Evolutionary conservation across 2,797 vertebrate genomes (phyloP), one percentile per base, ranked within the genome.

Genomic region (Percopsis omiscomaycus): DNA sequence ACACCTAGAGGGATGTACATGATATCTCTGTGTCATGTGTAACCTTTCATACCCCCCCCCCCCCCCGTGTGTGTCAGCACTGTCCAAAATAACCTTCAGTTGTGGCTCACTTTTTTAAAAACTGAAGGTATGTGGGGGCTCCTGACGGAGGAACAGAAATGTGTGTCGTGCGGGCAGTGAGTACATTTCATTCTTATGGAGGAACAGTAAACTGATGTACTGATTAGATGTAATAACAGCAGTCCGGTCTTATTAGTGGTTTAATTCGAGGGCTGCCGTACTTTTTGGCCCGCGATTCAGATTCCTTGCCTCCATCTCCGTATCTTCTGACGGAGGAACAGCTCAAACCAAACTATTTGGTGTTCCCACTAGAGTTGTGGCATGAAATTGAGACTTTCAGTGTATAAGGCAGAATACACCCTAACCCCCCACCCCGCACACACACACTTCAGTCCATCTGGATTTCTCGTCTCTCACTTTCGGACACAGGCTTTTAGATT

Each of bases 21-120:
- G 64, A 42, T 79, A 59, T 56, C 28, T 55, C 65, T 55, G 52
- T 64, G 65, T 74, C 78, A 67, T 71, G 75, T 80, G 71, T 85
- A 80, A 72, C 11, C 2, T 78, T 78, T 74, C 77, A 82, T 72
- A 56, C 79, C 77, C 75, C n/a, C n/a, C n/a, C n/a, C n/a, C n/a
- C n/a, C n/a, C n/a, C 82, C 55, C 65, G 66, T 73, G 75, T 70
- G 58, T 56, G n/a, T 82, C 68, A 79, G 67, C 47, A 22, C 66
- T 3, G 62, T 80, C 74, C 65, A 61, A 66, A 45, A 28, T 56
- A 74, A 78, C 56, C 67, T 59, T 50, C 14, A 75, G 71, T 55
- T 71, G 70, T 71, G 64, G 77, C 74, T 45, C 47, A 3, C 62
- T 75, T 80, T 66, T 73, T 47, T 42, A 29, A 50, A 65, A 50